Conservation (phyloP, 2,888 invertebrate genomes). For the Ophion slaviceki region DNA sequence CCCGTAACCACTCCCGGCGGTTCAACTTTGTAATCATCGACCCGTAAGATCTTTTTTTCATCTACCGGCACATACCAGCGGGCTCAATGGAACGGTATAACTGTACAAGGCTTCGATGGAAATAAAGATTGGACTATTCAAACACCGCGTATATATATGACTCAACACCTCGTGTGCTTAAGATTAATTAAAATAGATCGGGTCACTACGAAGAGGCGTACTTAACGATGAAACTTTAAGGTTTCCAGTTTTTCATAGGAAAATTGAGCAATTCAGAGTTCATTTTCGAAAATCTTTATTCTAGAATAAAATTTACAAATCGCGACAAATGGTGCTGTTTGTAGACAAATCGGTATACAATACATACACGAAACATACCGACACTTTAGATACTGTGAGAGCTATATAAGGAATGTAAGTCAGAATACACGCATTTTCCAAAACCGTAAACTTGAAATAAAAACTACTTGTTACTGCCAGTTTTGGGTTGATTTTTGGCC, state of each 20-base stretch:
- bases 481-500: too few relatives aligned
- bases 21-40: slow-evolving; percentile 61
- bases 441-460: too few relatives aligned
- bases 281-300: too few relatives aligned
- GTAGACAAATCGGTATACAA: too few relatives aligned
- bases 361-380: too few relatives aligned
- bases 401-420: too few relatives aligned
- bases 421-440: too few relatives aligned
- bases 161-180: slow-evolving; percentile 30
- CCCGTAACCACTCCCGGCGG: slow-evolving; percentile 34
- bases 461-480: too few relatives aligned
- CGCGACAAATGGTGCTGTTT: too few relatives aligned
- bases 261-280: neutral
- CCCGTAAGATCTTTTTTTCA: slow-evolving; percentile 34
- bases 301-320: too few relatives aligned
- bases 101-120: slow-evolving; percentile 61
- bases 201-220: neutral
- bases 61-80: slow-evolving; percentile 42
- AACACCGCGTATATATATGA: neutral
- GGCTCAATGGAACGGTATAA: slow-evolving; percentile 53
- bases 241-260: neutral
- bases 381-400: too few relatives aligned
- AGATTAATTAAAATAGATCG: slow-evolving; percentile 31
- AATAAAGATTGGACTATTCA: slow-evolving; percentile 49
- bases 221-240: neutral